A percentile compares a stretch with the other conserved stretches of the same genome.
Evolutionary conservation across 2,888 invertebrate genomes (phyloP).

Genomic region (Eupithecia exiguata): DNA sequence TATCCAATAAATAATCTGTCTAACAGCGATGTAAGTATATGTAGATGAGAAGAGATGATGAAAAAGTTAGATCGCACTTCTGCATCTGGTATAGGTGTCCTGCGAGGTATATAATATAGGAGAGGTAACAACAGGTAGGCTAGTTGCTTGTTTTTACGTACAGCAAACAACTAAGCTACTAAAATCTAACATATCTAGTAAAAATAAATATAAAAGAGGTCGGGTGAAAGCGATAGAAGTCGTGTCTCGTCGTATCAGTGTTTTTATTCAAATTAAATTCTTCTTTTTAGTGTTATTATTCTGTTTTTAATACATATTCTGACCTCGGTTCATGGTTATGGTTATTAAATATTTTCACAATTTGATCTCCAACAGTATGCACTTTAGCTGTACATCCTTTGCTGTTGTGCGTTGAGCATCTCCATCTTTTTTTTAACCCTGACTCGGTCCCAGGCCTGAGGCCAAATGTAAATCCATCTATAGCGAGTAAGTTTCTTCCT

Average conservation of each 20-base stretch:
- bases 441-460: neutral
- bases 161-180: neutral
- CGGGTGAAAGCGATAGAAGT: neutral
- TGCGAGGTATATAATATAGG: neutral
- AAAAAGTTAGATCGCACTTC: too few relatives aligned
- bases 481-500: neutral
- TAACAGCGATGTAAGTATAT: neutral
- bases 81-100: neutral
- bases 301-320: neutral
- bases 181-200: neutral
- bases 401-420: constrained; percentile 1
- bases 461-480: constrained; percentile 3
- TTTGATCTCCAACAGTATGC: neutral
- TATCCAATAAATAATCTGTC: too few relatives aligned
- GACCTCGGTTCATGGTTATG: neutral
- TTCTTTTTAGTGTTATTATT: neutral
- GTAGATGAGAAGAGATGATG: neutral
- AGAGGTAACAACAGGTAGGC: neutral
- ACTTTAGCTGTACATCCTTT: constrained; percentile 1
- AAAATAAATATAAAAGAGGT: neutral
- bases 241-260: neutral
- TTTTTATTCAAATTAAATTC: neutral
- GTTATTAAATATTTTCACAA: neutral
- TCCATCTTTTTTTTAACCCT: neutral
- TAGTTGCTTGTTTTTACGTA: neutral